Evolutionary conservation across 2,113 vertebrate genomes (phyloP), one percentile per base, ranked within the genome.

Genomic region (Pseudopodoces humilis): DNA sequence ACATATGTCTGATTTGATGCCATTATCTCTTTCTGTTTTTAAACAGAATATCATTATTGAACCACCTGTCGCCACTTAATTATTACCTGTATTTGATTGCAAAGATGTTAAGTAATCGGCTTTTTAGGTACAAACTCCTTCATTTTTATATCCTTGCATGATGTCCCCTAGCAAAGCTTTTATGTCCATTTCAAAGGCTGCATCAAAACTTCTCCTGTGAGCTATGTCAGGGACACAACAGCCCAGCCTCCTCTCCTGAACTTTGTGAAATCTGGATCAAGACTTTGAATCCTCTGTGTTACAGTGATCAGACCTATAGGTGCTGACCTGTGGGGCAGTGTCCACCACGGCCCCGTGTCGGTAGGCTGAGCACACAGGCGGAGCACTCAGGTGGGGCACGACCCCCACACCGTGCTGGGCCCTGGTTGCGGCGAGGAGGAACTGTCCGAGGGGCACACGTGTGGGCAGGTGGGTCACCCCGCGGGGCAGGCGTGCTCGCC

Each of bases 51-150:
- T 60, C 17, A 10, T 90, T 96, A 94, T 41, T 67, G 75, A 93
- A 68, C 14, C 63, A 94, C 88, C 83, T 95, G 95, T 88, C 88
- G 88, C 80, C 69, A 64, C 72, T 86, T 95, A 93, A 91, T 90
- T 92, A 86, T 92, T 91, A 88, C 77, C 89, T 82, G 46, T 46
- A 49, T 78, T 88, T 81, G 72, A 82, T 77, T 88, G 88, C 35
- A 71, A 90, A 86, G 44, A 75, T 1, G 12, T 58, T 59, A 88
- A 92, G 22, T 74, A 64, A 94, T 68, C 0, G 5, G 20, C 72
- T 75, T 88, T 92, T 86, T 71, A 88, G 47, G 53, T 53, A 49
- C 58, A 58, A 64, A 27, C 25, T 15, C 56, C 30, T 65, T 75
- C 18, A 24, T 60, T 78, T 83, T 60, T 46, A 22, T 43, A 63